Base-by-base conservation (phyloP, 2,113 vertebrate genomes). In the Sylvietta virens region DNA sequence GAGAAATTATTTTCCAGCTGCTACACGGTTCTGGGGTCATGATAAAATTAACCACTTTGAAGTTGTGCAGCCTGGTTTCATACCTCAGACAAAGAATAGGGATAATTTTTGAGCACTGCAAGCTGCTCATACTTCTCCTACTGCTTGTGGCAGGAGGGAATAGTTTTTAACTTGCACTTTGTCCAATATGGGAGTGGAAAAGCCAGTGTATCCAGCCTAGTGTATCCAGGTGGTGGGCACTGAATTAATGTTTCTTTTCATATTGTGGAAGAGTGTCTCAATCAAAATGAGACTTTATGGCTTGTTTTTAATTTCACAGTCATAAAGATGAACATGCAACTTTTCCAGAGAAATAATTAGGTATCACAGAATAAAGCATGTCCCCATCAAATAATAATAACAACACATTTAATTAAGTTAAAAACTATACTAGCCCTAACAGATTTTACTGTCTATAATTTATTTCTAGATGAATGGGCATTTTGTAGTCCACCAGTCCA, bases 231-330 rank as follows among this genome's bases (percentile, higher is more conserved):
- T 61, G 47, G n/a, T 62, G 44, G 69, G 58, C 48, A 65, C 35
- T 53, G 61, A 85, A 56, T 76, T 65, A 65, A 9, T 66, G 69
- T 58, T 88, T 87, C 57, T 79, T 81, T 76, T 71, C 1, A 2
- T 45, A 61, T 45, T 73, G 66, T 65, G 48, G 53, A 88, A 80
- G 39, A 70, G 27, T 72, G 16, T 93, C 58, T 88, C 81, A 53
- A 45, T 95, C 87, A 82, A 80, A 88, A 57, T 28, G 28, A 90
- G 50, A n/a, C 27, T 77, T 94, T 61, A 82, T 1, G 3, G 47
- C 33, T 50, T 82, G 42, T 10, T 90, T 90, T 73, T 90, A 88
- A 95, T 91, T 85, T 94, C 94, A 88, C 81, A 77, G 64, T 88
- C 48, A 62, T 82, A 90, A 87, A 90, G 78, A 89, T 7, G 81